phyloP scores from a whole-genome alignment of 2,113 vertebrate species.

The Eclectus roratus region DNA sequence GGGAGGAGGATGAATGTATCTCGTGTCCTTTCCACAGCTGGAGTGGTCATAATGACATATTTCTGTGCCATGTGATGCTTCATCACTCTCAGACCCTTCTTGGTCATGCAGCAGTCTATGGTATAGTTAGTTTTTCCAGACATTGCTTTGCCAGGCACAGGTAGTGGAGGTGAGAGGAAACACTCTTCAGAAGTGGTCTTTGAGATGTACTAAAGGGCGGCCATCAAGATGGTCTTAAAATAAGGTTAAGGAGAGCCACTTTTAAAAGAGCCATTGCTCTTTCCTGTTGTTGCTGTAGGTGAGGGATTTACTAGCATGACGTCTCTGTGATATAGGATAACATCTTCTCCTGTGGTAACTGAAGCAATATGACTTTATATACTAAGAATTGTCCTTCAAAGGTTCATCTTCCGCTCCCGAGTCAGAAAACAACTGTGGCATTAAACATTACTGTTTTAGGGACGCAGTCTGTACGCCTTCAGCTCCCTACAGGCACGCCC shows the following conservation, averaged over 20 bases:
- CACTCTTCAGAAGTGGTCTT: not conserved
- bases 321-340: not conserved
- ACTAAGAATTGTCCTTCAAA: not conserved
- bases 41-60: not conserved
- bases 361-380: not conserved
- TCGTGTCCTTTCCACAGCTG: not conserved
- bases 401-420: not conserved
- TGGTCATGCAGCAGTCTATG: not conserved
- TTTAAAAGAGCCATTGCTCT: not conserved
- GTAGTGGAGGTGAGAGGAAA: not conserved
- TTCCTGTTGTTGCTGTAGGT: not conserved
- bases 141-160: not conserved
- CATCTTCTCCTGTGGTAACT: not conserved
- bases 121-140: not conserved
- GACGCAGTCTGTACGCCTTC: fast-evolving
- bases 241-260: not conserved
- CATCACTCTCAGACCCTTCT: not conserved
- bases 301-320: not conserved
- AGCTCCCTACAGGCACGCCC: not conserved
- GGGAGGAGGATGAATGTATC: not conserved
- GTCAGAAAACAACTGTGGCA: not conserved
- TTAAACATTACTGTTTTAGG: not conserved
- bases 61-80: not conserved
- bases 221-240: not conserved
- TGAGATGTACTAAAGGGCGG: not conserved